Percentiles rank a stretch among this genome's conserved stretches.
Conservation (phyloP, 2,113 vertebrate genomes). For the Columbina picui region DNA sequence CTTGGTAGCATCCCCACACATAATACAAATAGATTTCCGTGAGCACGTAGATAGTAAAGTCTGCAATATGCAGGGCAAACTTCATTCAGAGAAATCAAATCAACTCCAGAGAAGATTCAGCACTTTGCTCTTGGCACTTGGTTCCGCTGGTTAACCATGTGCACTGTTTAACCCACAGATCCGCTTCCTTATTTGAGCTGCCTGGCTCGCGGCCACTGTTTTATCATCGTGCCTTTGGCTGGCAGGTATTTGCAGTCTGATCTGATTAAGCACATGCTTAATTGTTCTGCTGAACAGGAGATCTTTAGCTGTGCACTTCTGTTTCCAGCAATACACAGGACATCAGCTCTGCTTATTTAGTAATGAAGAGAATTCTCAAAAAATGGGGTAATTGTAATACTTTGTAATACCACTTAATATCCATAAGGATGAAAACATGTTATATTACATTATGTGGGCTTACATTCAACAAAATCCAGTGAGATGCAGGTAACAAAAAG, state of each 20-base stretch:
- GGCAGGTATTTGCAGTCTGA: conserved; percentile 1
- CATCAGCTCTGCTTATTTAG: background rate
- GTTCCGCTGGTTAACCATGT: background rate
- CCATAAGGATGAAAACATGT: background rate
- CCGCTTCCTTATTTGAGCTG: background rate
- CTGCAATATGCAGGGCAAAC: background rate
- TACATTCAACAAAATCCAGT: background rate
- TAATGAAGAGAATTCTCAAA: background rate
- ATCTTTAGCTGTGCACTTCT: background rate
- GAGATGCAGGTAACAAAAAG: background rate
- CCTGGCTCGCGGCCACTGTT: conserved; percentile 21
- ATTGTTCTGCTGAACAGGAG: background rate
- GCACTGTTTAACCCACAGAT: background rate
- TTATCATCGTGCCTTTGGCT: conserved; percentile 14
- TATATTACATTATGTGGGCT: background rate
- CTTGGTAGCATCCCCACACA: background rate
- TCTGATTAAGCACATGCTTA: conserved; percentile 6
- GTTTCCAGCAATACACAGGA: background rate
- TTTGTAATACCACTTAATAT: background rate
- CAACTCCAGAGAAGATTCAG: background rate
- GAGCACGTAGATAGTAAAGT: background rate
- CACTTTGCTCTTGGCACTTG: background rate
- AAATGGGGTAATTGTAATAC: background rate
- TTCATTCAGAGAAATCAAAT: conserved; percentile 4
- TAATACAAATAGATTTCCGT: background rate